Evolutionary conservation across 2,888 invertebrate species (phyloP).

Genomic region (Caenorhabditis uteleia): DNA sequence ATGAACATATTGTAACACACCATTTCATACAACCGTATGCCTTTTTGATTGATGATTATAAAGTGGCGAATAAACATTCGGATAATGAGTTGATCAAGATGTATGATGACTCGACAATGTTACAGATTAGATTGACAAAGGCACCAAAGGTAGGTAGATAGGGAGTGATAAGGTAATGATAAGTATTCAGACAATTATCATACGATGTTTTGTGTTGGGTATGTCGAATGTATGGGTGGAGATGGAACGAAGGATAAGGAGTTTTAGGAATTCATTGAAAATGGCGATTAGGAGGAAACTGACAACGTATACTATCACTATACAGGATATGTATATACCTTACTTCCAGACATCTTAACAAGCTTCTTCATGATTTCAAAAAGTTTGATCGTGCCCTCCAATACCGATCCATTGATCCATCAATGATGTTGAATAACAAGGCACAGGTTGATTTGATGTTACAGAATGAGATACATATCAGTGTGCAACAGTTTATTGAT

Average conservation of each 20-base stretch:
- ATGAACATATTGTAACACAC: constrained; percentile 22
- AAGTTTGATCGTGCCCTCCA: constrained; percentile 50
- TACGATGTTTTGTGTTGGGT: constrained; percentile 29
- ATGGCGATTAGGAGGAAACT: constrained; percentile 32
- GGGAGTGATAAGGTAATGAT: not conserved
- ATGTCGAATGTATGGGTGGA: constrained; percentile 26
- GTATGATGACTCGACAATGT: constrained; percentile 33
- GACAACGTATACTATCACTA: constrained; percentile 10
- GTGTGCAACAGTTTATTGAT: constrained; percentile 39
- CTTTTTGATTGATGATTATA: constrained; percentile 34
- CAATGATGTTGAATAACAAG: constrained; percentile 59
- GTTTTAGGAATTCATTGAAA: constrained; percentile 28
- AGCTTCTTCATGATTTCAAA: constrained; percentile 35
- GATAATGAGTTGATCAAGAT: constrained; percentile 32
- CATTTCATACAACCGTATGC: constrained; percentile 19
- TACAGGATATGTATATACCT: not conserved
- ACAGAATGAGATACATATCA: constrained; percentile 47
- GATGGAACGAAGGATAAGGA: constrained; percentile 27
- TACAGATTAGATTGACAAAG: constrained; percentile 28
- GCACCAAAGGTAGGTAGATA: constrained; percentile 2
- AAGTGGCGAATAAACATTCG: constrained; percentile 17
- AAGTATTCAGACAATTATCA: constrained; percentile 1
- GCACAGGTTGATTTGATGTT: constrained; percentile 53
- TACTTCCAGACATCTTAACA: constrained; percentile 21
- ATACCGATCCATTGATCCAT: constrained; percentile 62